phyloP scores from a whole-genome alignment of 2,113 vertebrate species.

The Brachypteracias leptosomus region DNA sequence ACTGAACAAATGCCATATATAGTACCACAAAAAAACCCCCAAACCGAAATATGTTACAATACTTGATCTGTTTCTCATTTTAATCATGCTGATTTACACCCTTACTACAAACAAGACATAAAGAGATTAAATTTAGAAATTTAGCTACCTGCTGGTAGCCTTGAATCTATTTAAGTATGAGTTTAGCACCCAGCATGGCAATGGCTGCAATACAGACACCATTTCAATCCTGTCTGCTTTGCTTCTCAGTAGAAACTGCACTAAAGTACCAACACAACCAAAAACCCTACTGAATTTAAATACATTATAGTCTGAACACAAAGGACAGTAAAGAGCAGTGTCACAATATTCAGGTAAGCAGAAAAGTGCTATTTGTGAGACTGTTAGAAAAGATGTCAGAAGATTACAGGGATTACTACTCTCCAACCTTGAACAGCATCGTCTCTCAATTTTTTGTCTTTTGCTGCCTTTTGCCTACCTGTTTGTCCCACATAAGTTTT shows the following conservation, averaged over 20 bases:
- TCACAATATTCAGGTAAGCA: neutral
- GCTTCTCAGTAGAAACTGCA: neutral
- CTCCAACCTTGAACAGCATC: neutral
- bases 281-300: neutral
- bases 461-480: neutral
- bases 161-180: neutral
- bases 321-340: neutral
- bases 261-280: neutral
- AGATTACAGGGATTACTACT: neutral
- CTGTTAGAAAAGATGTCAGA: neutral
- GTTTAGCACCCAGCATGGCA: neutral
- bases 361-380: neutral
- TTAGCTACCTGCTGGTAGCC: neutral
- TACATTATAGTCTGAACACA: neutral
- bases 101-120: neutral
- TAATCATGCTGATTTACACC: neutral
- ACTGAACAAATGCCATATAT: neutral
- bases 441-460: neutral
- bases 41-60: neutral
- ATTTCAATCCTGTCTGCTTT: neutral
- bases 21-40: neutral
- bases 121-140: neutral
- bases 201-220: neutral
- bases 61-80: neutral
- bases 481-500: neutral